Evolutionary conservation across 2,113 vertebrate genomes (phyloP).

Genomic region (Odontophorus gujanensis): DNA sequence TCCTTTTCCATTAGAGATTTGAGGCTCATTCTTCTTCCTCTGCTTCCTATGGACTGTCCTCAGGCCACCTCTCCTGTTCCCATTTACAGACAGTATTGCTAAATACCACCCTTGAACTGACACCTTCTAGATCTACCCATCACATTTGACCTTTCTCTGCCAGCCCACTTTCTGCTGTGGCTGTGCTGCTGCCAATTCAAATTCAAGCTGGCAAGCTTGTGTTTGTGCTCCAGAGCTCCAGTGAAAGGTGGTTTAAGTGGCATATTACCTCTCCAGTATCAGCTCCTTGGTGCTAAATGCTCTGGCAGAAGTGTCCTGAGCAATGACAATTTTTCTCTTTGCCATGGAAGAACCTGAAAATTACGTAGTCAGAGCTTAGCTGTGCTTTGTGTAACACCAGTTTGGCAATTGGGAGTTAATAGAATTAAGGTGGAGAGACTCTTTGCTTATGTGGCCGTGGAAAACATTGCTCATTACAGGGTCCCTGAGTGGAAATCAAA

Average conservation of each 20-base stretch:
- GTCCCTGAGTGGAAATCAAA: neutral
- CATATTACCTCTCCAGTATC: neutral
- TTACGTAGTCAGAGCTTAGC: neutral
- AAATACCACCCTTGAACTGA: neutral
- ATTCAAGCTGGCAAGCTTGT: neutral
- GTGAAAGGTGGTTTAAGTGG: neutral
- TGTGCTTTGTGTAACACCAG: neutral
- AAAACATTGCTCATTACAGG: neutral
- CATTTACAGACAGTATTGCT: neutral
- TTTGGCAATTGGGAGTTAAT: neutral
- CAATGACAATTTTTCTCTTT: neutral
- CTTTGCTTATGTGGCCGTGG: neutral
- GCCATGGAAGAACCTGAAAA: rapidly evolving
- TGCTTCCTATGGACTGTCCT: neutral
- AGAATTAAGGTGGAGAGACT: neutral
- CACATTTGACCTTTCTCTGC: neutral
- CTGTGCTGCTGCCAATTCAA: neutral
- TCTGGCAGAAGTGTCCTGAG: neutral
- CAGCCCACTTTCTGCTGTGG: neutral
- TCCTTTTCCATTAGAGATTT: neutral
- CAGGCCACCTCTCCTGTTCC: neutral
- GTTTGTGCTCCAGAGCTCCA: neutral
- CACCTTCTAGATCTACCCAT: neutral
- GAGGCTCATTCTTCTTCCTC: neutral
- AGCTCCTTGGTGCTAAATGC: neutral